Evolutionary conservation across 2,797 vertebrate genomes (phyloP).

Genomic region (Jordanella pulchra): DNA sequence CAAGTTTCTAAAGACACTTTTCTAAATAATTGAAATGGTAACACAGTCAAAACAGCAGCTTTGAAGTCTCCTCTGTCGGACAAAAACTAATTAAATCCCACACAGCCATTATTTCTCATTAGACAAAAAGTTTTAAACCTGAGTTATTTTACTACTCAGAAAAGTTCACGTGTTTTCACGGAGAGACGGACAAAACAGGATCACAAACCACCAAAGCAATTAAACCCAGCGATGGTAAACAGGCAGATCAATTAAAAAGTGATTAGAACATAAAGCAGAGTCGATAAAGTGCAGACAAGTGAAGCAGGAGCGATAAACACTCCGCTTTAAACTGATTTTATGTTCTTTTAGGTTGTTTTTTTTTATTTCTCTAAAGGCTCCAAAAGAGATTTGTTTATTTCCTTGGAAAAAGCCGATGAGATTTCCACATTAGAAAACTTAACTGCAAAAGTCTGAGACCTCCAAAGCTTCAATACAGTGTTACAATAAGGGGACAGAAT

Average conservation of each 20-base stretch:
- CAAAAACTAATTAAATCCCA: not conserved
- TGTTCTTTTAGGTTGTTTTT: slow-evolving; percentile 6
- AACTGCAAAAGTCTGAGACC: slow-evolving; percentile 26
- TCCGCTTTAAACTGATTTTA: slow-evolving; percentile 24
- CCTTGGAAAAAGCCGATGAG: slow-evolving; percentile 34
- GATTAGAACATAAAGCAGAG: slow-evolving; percentile 59
- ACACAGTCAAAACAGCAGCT: not conserved
- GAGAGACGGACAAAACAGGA: slow-evolving; percentile 34
- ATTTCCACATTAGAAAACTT: slow-evolving; percentile 14
- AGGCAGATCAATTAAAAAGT: slow-evolving; percentile 55
- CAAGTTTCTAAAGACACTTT: not conserved
- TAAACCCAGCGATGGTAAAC: slow-evolving; percentile 45
- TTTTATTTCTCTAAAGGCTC: slow-evolving; percentile 3
- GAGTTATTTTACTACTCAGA: slow-evolving; percentile 30
- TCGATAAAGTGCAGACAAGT: slow-evolving; percentile 48
- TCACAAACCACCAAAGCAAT: slow-evolving; percentile 42
- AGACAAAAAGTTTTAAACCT: slow-evolving; percentile 11
- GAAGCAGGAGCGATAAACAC: slow-evolving; percentile 41
- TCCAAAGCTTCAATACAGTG: not conserved
- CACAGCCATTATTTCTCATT: not conserved
- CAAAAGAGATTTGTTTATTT: slow-evolving; percentile 23
- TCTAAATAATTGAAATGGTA: not conserved
- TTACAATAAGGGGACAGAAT: not conserved
- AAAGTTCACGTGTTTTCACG: slow-evolving; percentile 34
- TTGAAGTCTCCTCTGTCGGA: not conserved